Evolutionary conservation across 92 coral and sea anemone species (phyloP).

Genomic region (Phymanthus crucifer): DNA sequence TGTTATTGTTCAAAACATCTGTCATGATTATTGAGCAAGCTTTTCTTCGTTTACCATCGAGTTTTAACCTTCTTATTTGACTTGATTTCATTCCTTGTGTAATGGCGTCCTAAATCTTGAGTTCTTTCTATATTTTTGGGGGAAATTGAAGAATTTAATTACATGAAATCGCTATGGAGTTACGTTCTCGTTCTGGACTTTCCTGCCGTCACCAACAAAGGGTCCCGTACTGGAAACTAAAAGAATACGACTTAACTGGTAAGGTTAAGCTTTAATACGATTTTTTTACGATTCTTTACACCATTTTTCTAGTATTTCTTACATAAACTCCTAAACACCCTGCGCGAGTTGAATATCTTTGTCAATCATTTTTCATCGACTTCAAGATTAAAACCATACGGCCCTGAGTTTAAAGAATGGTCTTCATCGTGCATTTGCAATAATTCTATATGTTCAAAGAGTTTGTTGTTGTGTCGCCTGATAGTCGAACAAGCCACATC

Average conservation of each 20-base stretch:
- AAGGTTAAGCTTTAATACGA: neutral
- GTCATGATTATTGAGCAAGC: neutral
- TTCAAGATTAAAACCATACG: neutral
- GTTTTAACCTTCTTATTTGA: neutral
- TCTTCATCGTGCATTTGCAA: neutral
- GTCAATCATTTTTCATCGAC: neutral
- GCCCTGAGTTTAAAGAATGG: neutral
- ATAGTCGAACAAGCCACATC: neutral
- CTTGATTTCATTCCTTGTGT: neutral
- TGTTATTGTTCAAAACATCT: conserved; percentile 13
- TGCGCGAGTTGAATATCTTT: neutral
- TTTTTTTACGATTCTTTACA: neutral
- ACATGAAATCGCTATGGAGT: neutral
- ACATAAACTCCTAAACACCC: neutral
- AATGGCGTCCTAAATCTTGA: neutral
- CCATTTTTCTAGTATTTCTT: neutral
- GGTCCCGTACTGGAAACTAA: neutral
- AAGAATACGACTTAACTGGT: neutral
- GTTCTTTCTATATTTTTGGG: neutral
- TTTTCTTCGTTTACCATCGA: neutral
- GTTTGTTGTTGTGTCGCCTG: neutral
- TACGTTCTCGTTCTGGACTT: neutral
- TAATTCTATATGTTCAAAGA: neutral
- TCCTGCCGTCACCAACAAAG: neutral
- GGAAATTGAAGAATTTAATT: neutral